Conservation (phyloP, 2,888 invertebrate species). For the Lithophane semibrunnea region DNA sequence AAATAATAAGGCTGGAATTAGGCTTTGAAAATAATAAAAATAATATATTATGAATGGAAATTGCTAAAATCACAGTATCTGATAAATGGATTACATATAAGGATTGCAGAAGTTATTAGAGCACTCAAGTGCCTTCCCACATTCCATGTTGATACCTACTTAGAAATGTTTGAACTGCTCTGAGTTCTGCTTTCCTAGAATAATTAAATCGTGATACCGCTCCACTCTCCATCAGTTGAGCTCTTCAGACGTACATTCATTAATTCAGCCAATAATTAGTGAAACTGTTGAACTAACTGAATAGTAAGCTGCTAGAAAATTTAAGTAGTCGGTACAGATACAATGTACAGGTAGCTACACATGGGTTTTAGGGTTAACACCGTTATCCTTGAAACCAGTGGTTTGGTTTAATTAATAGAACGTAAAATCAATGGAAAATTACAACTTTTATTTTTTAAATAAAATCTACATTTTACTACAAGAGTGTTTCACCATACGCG, state of each 20-base stretch:
- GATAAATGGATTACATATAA: background rate
- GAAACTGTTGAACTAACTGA: background rate
- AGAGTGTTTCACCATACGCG: no score
- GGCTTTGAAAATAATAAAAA: background rate
- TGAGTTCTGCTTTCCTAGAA: slow-evolving; percentile 7
- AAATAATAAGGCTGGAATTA: background rate
- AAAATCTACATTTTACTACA: no score
- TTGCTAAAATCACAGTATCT: background rate
- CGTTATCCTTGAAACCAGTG: no score
- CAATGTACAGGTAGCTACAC: background rate
- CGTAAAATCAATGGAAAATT: no score
- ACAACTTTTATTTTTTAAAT: no score
- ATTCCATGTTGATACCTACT: background rate
- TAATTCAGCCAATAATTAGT: background rate
- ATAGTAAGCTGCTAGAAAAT: background rate
- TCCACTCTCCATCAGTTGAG: slow-evolving; percentile 8
- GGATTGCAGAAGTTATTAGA: background rate
- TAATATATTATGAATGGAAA: background rate
- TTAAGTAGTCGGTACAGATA: background rate
- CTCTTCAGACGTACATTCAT: slow-evolving; percentile 1
- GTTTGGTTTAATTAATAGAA: no score
- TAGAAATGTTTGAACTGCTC: slow-evolving; percentile 1
- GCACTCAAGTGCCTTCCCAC: background rate
- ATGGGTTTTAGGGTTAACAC: no score
- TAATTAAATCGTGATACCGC: background rate